A percentile compares a stretch with the other conserved stretches of the same genome.
These are phyloP conservation scores for Chrysoperla carnea DNA, from an alignment of 1,140 invertebrate species.

Conservation along the genomic window DNA sequence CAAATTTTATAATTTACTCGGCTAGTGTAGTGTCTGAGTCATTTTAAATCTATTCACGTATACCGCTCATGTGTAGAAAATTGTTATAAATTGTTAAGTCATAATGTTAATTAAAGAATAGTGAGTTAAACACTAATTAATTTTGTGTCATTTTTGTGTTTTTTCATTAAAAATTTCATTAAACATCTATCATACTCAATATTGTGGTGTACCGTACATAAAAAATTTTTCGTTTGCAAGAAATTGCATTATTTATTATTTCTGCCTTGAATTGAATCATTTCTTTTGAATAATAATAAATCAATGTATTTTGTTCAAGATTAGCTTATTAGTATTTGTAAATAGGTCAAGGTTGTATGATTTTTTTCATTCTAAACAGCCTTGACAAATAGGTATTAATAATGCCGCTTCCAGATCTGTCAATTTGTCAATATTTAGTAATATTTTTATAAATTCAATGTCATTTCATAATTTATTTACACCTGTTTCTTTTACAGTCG, in stretches of 20 bases:
- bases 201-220: too few relatives aligned
- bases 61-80: slow-evolving; percentile 3
- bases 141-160: neutral
- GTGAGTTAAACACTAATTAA: slow-evolving; percentile 12
- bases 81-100: slow-evolving; percentile 10
- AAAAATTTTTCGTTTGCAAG: too few relatives aligned
- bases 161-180: neutral
- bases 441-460: neutral
- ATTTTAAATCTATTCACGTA: neutral
- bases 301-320: too few relatives aligned
- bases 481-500: slow-evolving; percentile 37
- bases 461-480: too few relatives aligned
- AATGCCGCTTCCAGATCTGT: neutral
- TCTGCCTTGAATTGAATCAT: too few relatives aligned
- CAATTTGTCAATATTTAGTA: neutral
- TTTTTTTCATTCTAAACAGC: neutral
- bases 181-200: too few relatives aligned
- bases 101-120: slow-evolving; percentile 23
- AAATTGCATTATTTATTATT: too few relatives aligned
- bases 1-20: neutral
- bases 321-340: too few relatives aligned
- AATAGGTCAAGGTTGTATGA: too few relatives aligned
- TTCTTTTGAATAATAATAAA: too few relatives aligned
- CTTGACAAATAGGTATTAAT: neutral
- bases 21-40: slow-evolving; percentile 6